phyloP scores from a whole-genome alignment of 1,140 invertebrate species.

The Euura saliciscinereae region DNA sequence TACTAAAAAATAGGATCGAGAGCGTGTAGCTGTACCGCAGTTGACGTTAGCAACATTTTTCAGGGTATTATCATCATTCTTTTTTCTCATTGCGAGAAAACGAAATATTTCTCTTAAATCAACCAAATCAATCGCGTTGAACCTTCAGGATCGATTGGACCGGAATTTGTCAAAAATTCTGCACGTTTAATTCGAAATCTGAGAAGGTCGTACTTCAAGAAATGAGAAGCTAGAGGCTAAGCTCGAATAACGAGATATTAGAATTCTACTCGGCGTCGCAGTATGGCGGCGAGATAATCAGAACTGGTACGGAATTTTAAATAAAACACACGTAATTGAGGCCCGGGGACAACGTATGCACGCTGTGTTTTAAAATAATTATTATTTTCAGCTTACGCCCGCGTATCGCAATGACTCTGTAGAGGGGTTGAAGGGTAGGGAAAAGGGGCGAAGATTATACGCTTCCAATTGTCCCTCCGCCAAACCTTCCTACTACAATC shows the following conservation, averaged over 20 bases:
- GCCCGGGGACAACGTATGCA: slow-evolving; percentile 21
- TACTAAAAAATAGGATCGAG: neutral
- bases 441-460: neutral
- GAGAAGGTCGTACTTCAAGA: neutral
- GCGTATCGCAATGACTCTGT: slow-evolving; percentile 11
- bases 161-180: too few relatives aligned
- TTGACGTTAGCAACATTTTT: too few relatives aligned
- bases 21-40: neutral
- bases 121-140: too few relatives aligned
- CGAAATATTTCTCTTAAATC: too few relatives aligned
- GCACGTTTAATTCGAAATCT: too few relatives aligned
- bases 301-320: slow-evolving; percentile 32
- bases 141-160: too few relatives aligned
- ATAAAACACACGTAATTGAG: slow-evolving; percentile 35
- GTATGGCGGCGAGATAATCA: slow-evolving; percentile 16
- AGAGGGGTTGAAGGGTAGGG: neutral
- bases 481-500: neutral
- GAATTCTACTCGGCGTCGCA: slow-evolving; percentile 9
- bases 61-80: too few relatives aligned
- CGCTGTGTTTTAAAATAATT: slow-evolving; percentile 16
- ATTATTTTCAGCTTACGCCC: slow-evolving; percentile 18
- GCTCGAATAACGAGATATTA: neutral
- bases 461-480: neutral
- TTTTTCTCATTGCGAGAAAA: too few relatives aligned
- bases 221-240: neutral